Base-by-base conservation (phyloP, 2,113 vertebrate species). In the Nothocercus julius region DNA sequence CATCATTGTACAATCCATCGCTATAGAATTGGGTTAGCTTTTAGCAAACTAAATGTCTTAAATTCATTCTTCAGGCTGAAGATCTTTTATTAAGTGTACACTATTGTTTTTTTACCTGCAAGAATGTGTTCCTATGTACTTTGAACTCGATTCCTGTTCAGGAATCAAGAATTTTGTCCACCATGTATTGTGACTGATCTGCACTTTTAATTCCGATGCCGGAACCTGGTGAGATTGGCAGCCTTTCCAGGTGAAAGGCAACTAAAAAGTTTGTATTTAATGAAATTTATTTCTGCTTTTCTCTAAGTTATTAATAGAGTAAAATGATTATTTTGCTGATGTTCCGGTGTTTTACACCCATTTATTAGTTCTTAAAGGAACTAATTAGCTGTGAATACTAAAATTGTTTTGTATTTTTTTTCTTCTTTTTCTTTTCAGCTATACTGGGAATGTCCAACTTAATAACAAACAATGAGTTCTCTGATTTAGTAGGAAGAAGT, bases 381-480 rank as follows among this genome's bases (percentile, higher is more conserved):
- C 34, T 27, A 85, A 36, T 58, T 32, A 72, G 7, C 49, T 14
- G 47, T 36, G 28, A 85, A 45, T 4, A 40, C 15, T 73, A 80
- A 76, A 59, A 89, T 18, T n/a, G 2, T 3, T 40, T 42, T 64
- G 11, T 56, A 25, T 84, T 32, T 94, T 84, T 78, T 73, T 89
- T 8, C 45, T 47, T 47, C 21, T 49, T 49, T 24, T 49, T 34
- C 73, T 92, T 95, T 93, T n/a, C 73, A 99, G 99, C 99, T 45
- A 99, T 99, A 95, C 97, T 99, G 85, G 99, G 99, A 78, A 99
- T 99, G 97, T 99, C 99, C 97, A 98, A 98, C 28, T 98, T 99
- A 96, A 98, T 99, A 96, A 99, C 98, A 47, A 99, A 98, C 92
- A 98, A 96, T 73, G 98, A 98, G 96, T 98, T 98, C 40, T 99